Evolutionary conservation across 2,888 invertebrate genomes (phyloP).

Genomic region (Cryptocheilus praepositus): DNA sequence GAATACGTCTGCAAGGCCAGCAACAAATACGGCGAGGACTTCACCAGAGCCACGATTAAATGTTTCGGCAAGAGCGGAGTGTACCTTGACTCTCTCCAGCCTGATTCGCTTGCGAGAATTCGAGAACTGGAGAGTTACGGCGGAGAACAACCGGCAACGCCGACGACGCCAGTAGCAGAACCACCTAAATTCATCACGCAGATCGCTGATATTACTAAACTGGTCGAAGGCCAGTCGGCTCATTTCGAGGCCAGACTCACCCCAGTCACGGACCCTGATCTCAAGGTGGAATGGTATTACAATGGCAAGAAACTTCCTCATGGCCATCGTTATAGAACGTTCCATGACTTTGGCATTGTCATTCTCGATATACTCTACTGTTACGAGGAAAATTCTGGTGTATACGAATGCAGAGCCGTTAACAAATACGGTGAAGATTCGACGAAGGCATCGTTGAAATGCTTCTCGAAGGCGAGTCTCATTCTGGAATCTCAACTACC

Average conservation of each 20-base stretch:
- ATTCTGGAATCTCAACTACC: constrained; percentile 95
- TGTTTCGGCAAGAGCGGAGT: constrained; percentile 91
- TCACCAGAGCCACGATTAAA: constrained; percentile 88
- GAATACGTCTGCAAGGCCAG: constrained; percentile 95
- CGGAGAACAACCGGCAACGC: constrained; percentile 81
- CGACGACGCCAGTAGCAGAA: constrained; percentile 82
- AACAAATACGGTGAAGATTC: constrained; percentile 93
- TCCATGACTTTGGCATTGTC: constrained; percentile 98
- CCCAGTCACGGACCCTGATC: constrained; percentile 95
- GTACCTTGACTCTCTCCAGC: constrained; percentile 92
- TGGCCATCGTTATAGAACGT: constrained; percentile 97
- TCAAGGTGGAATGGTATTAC: constrained; percentile 96
- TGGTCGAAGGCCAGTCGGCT: constrained; percentile 96
- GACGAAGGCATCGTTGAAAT: constrained; percentile 89
- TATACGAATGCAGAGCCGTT: constrained; percentile 93
- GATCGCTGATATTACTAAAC: constrained; percentile 87
- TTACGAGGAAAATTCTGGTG: constrained; percentile 96
- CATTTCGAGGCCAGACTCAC: constrained; percentile 94
- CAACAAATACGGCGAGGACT: constrained; percentile 94
- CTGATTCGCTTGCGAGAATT: constrained; percentile 91
- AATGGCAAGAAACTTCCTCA: constrained; percentile 94
- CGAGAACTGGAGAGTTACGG: constrained; percentile 86
- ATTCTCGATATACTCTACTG: constrained; percentile 96
- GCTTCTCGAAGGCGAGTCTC: constrained; percentile 91
- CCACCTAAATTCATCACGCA: constrained; percentile 94